Evolutionary conservation across 2,113 vertebrate species (phyloP), one percentile per base, ranked within the genome.

Genomic region (Vireo altiloquus): DNA sequence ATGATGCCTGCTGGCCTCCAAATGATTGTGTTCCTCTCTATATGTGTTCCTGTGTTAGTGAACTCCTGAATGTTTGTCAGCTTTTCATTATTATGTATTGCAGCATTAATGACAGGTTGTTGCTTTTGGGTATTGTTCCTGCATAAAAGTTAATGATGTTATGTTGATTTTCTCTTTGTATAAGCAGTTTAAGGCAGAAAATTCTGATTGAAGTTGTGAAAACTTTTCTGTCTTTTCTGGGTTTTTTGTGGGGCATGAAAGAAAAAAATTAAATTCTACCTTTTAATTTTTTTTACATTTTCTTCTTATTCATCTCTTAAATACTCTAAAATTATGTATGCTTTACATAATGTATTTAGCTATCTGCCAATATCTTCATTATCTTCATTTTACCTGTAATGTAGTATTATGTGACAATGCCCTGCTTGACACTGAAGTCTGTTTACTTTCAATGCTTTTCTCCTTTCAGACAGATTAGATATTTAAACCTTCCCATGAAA

Each of bases 21-120:
- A 76, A 44, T 16, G 13, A 59, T 52, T 1, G 0, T 0, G 0
- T 23, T 7, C 13, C 1, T 59, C n/a, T 24, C 9, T 50, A 1
- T 8, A 6, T 33, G 27, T 33, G 22, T 13, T 69, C 28, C 5
- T 13, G 19, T 68, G 28, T 35, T 47, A 59, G 15, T 65, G 47
- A 56, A 37, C 15, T 60, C 8, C 6, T 20, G 31, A 14, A 8
- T 22, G n/a, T 49, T 90, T 76, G 10, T 57, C 70, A 79, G 15
- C 7, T 76, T 69, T 37, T 22, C 46, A 4, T 28, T 63, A 30
- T 10, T 59, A 27, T 25, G 8, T 50, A 72, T 35, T 68, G 15
- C 24, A 70, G 5, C 31, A 68, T 57, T 71, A 24, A 44, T 52
- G 18, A 49, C 7, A 31, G 3, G 15, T 19, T 63, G 49, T 84